Base-by-base conservation (phyloP, 1,140 invertebrate genomes). In the Leucophenga varia region DNA sequence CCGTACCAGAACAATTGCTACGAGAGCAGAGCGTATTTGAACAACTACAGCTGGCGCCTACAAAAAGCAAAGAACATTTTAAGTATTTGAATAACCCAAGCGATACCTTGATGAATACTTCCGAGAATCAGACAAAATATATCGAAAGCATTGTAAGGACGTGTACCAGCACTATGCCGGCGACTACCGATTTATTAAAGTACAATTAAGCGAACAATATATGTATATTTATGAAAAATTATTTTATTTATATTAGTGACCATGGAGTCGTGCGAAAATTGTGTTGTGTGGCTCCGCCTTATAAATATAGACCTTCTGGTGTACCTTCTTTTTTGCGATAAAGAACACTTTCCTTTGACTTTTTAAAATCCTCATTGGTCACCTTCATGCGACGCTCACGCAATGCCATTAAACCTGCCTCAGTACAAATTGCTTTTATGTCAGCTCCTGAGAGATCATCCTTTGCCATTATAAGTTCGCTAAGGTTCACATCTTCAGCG, bases 321-420 rank as follows among this genome's bases (percentile, higher is more conserved):
- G 95, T 97, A 51, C 96, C 95, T 82, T 99, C 97, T 76, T 99
- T 98, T 81, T 99, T 99, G 17, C 96, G 84, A 77, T 99, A 99
- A 12, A 99, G 79, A 38, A 99, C 97, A 80, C 95, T 99, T 77
- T 99, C 97, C 77, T 99, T 99, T 1, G 97, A 97, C 76, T 99
- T 99, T 72, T 93, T 93, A 75, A 99, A 99, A 77, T 99, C 97
- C 77, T 99, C 97, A 80, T 95, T 98, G 20, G 94, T 99, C 10
- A 99, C 97, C 79, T 98, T 98, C 97, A 99, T 99, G 58, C 97
- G 85, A 44, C 97, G 84, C 77, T 99, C 97, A 58, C 97, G 79
- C 20, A 99, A 76, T 17, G 97, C 97, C 88, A 99, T 92, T 13
- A 99, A 78, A 54, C 97, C 97, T 47, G 95, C 97, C 81, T 99